A percentile compares a stretch with the other conserved stretches of the same genome.
These are phyloP conservation scores for Acleris emargana DNA, from an alignment of 2,888 invertebrate genomes.

Conservation along the genomic window DNA sequence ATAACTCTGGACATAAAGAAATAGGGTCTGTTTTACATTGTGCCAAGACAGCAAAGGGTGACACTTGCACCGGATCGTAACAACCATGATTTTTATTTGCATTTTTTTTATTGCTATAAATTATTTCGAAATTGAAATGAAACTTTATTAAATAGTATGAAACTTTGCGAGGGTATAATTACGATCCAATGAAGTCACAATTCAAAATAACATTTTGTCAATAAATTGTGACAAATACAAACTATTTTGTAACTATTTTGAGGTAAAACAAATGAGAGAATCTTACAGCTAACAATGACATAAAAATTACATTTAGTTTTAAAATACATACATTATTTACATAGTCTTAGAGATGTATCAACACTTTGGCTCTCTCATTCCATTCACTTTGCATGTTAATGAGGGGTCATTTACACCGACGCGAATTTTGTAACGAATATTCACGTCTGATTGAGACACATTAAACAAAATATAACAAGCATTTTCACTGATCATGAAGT, in stretches of 20 bases:
- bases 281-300: constrained; percentile 66
- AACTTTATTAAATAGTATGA: background rate
- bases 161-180: background rate
- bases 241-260: constrained; percentile 59
- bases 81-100: background rate
- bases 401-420: constrained; percentile 8
- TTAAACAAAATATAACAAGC: background rate
- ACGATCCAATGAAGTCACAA: constrained; percentile 8
- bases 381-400: constrained; percentile 43
- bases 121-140: too few species aligned
- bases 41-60: constrained; percentile 33
- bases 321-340: constrained; percentile 69
- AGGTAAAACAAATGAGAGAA: constrained; percentile 70
- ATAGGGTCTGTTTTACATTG: constrained; percentile 30
- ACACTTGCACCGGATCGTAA: constrained; percentile 16
- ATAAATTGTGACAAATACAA: constrained; percentile 38
- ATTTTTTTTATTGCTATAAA: background rate
- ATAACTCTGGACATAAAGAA: constrained; percentile 20
- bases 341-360: constrained; percentile 62
- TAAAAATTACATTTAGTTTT: constrained; percentile 62
- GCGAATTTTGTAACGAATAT: background rate
- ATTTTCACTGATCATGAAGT: background rate
- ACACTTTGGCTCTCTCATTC: constrained; percentile 75
- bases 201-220: background rate
- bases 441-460: background rate